Percentiles rank a stretch among this genome's conserved stretches.
phyloP scores from a whole-genome alignment of 23 tunicate species.

The Ciona savignyi region DNA sequence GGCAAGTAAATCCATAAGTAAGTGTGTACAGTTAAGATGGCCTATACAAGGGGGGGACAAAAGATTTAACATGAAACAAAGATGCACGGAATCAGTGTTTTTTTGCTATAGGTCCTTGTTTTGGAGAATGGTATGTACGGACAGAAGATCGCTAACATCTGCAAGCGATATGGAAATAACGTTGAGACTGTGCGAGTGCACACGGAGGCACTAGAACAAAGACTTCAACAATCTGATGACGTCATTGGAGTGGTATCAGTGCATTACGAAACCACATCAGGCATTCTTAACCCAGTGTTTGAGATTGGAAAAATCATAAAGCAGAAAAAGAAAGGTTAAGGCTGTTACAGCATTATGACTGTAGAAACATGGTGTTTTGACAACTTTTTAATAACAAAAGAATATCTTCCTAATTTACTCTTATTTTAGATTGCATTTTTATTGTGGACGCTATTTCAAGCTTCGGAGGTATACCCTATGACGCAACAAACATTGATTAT shows the following conservation, averaged over 20 bases:
- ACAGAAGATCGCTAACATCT: constrained; percentile 13
- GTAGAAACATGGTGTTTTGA: background rate
- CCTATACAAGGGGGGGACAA: no score
- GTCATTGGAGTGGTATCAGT: constrained; percentile 10
- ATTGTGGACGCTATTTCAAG: constrained; percentile 35
- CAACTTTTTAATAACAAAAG: background rate
- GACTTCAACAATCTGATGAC: background rate
- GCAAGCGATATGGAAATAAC: constrained; percentile 1
- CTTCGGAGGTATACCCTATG: constrained; percentile 23
- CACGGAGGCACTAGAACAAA: constrained; percentile 2
- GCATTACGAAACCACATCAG: constrained; percentile 50
- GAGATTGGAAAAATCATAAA: constrained; percentile 31
- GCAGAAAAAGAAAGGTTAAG: constrained; percentile 12
- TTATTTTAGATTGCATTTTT: constrained; percentile 24
- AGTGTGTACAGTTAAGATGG: no score
- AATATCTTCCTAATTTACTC: background rate
- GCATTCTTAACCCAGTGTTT: constrained; percentile 31
- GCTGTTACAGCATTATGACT: background rate
- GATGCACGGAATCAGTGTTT: no score
- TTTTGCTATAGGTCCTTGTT: constrained; percentile 27
- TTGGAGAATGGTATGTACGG: constrained; percentile 49
- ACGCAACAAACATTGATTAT: constrained; percentile 22
- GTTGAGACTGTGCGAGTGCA: constrained; percentile 12
- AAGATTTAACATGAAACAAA: no score
- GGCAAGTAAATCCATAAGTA: no score